phyloP scores from a whole-genome alignment of 2,888 invertebrate species.

The Maniola hyperantus region DNA sequence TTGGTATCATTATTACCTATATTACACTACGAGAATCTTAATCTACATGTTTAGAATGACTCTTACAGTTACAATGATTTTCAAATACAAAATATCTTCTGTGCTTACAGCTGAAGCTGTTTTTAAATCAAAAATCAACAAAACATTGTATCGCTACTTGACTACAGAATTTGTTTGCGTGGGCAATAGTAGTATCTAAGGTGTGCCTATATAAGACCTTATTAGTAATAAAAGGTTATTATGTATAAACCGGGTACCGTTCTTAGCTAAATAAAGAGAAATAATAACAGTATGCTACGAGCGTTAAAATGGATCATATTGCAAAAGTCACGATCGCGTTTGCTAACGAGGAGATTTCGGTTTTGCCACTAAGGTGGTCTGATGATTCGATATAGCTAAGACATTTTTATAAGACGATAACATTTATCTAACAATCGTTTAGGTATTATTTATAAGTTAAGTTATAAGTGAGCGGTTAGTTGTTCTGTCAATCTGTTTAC shows the following conservation, averaged over 20 bases:
- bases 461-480: too few species aligned
- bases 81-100: background rate
- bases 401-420: background rate
- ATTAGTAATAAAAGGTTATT: slow-evolving; percentile 16
- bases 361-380: slow-evolving; percentile 5
- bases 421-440: background rate
- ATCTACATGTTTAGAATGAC: background rate
- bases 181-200: background rate
- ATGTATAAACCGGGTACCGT: slow-evolving; percentile 9
- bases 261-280: slow-evolving; percentile 11
- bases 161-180: slow-evolving; percentile 11
- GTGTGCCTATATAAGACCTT: slow-evolving; percentile 12
- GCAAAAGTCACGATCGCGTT: slow-evolving; percentile 21
- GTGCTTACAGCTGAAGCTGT: background rate
- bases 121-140: background rate
- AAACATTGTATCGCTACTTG: background rate
- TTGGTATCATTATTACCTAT: slow-evolving; percentile 1
- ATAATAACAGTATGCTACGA: slow-evolving; percentile 15
- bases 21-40: background rate
- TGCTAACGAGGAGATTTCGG: slow-evolving; percentile 20
- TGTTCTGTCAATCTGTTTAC: too few species aligned
- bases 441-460: too few species aligned
- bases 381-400: slow-evolving; percentile 6
- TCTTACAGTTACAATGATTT: background rate
- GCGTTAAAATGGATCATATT: slow-evolving; percentile 21